Base-by-base conservation (phyloP, 2,797 vertebrate genomes). In the Enteromius treurensis region DNA sequence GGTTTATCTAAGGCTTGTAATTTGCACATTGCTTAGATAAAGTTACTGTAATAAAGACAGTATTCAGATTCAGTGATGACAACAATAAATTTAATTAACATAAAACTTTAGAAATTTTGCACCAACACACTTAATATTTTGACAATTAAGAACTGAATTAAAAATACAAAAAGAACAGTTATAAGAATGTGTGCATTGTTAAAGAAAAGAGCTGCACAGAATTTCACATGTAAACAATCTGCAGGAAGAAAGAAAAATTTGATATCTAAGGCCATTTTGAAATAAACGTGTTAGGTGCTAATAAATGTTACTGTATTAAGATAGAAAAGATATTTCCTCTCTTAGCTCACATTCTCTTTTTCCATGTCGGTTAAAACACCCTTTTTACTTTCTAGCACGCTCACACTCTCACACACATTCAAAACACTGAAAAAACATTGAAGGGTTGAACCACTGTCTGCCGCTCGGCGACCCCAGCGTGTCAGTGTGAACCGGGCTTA, bases 181-280 rank as follows among this genome's bases (percentile, higher is more conserved):
- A 47, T 37, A 37, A 77, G 75, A 77, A 49, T 49, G 53, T 78
- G 65, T 71, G 75, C 75, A 40, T 92, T 76, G 73, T 34, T 51
- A 58, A 82, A 93, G 92, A 94, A 93, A 93, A 91, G 90, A 86
- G 88, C 83, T 90, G 93, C 93, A 92, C 88, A 89, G 80, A 67
- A 87, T 77, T 62, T 85, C 83, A 76, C 79, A 74, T 82, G 80
- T 80, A 79, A 85, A 80, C 84, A 77, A 78, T 83, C 75, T 49
- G 75, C 42, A 62, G 53, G 51, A 69, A 75, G 74, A 81, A 81
- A 37, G 73, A 82, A 26, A 32, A 73, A 42, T 80, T 84, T 73
- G 21, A 78, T 62, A 86, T 77, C 51, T 77, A 89, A 90, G 80
- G 80, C 80, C 80, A 53, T 76, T 76, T 34, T 40, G 34, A 80